Evolutionary conservation across 2,113 vertebrate species (phyloP).

Genomic region (Oryzias melastigma): DNA sequence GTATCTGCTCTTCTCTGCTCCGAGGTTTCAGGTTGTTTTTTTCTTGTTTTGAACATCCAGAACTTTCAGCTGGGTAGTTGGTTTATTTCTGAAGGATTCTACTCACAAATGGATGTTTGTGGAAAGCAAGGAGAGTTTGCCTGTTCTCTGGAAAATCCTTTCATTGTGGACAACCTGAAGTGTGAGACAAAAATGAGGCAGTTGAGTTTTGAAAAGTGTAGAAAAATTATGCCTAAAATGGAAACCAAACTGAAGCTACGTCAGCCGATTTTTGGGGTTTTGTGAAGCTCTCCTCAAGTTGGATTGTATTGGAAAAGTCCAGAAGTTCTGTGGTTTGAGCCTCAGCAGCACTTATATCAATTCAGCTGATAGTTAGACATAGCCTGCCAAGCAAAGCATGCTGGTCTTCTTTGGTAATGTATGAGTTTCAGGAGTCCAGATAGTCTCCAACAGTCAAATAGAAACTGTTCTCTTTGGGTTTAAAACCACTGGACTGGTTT

Average conservation of each 20-base stretch:
- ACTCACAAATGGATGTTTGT: conserved; percentile 18
- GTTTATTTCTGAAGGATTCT: conserved; percentile 32
- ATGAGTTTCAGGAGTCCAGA: conserved; percentile 21
- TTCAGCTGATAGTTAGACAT: conserved; percentile 39
- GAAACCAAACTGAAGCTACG: neutral
- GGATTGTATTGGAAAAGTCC: conserved; percentile 16
- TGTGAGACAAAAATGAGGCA: neutral
- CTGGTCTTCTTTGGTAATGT: conserved; percentile 46
- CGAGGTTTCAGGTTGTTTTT: neutral
- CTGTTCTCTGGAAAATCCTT: conserved; percentile 23
- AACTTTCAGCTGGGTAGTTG: neutral
- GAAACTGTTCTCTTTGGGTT: conserved; percentile 18
- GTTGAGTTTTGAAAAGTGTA: neutral
- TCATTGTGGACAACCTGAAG: conserved; percentile 3
- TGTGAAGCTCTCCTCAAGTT: neutral
- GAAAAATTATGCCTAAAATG: conserved; percentile 6
- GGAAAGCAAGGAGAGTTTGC: conserved; percentile 3
- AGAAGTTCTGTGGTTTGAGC: conserved; percentile 36
- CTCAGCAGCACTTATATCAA: conserved; percentile 29
- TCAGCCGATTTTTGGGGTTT: conserved; percentile 28
- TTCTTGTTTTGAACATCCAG: neutral
- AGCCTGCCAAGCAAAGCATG: conserved; percentile 30
- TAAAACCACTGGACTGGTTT: neutral
- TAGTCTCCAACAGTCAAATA: conserved; percentile 6
- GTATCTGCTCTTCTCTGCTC: neutral